phyloP scores from a whole-genome alignment of 1,140 invertebrate genomes.

The Wasmannia auropunctata region DNA sequence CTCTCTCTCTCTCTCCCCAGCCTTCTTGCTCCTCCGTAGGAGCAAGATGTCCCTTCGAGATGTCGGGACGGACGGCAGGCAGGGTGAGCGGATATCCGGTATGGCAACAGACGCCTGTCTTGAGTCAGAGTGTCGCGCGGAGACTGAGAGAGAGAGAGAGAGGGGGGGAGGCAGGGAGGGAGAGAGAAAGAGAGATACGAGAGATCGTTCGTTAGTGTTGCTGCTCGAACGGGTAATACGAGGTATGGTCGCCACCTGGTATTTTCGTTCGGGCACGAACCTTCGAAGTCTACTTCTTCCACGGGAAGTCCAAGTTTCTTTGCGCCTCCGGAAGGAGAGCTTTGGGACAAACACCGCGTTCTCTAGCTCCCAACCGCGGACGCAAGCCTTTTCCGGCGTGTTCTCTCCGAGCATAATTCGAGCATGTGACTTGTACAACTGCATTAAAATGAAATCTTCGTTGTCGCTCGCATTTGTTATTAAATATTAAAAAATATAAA shows the following conservation, averaged over 20 bases:
- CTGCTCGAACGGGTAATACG: conserved; percentile 58
- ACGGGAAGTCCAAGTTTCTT: conserved; percentile 55
- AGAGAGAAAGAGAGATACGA: neutral
- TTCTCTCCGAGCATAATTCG: neutral
- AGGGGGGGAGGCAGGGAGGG: neutral
- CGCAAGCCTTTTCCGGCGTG: conserved; percentile 25
- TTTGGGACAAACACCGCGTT: conserved; percentile 22
- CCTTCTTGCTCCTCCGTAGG: conserved; percentile 49
- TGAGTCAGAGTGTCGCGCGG: conserved; percentile 64
- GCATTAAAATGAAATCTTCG: neutral
- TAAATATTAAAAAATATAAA: neutral
- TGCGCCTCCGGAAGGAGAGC: conserved; percentile 54
- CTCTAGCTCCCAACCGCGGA: neutral
- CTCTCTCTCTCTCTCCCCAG: neutral
- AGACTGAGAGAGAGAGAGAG: conserved; percentile 27
- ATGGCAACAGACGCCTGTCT: conserved; percentile 72
- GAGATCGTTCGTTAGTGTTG: conserved; percentile 30
- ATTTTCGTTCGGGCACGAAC: conserved; percentile 75
- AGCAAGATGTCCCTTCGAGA: conserved; percentile 68
- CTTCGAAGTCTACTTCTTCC: conserved; percentile 22
- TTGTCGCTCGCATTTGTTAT: neutral
- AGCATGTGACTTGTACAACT: neutral
- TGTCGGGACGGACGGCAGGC: conserved; percentile 62
- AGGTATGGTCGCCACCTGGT: conserved; percentile 83
- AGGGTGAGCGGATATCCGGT: conserved; percentile 83